These are phyloP conservation scores for Cercopithecus mona DNA, from an alignment of 2,113 vertebrate species.

Conservation along the genomic window DNA sequence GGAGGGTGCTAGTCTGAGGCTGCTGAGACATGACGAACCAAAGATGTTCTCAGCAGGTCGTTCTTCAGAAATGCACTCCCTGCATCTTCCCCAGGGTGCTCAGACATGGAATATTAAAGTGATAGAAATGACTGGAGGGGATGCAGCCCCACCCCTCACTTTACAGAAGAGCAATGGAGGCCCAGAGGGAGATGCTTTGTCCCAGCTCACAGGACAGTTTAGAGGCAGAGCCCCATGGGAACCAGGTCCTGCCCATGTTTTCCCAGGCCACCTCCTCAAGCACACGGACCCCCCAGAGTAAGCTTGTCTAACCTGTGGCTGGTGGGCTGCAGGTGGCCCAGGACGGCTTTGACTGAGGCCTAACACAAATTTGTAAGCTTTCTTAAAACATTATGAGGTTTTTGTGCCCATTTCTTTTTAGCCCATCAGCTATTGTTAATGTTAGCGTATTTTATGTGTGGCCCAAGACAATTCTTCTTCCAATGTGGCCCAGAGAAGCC, in stretches of 20 bases:
- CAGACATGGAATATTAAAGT: neutral
- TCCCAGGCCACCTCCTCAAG: neutral
- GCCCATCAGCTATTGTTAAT: too few relatives aligned
- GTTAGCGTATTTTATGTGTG: too few relatives aligned
- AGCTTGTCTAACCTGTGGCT: too few relatives aligned
- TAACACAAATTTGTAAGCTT: too few relatives aligned
- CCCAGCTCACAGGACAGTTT: neutral
- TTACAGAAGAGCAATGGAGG: neutral
- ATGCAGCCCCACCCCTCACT: accelerated
- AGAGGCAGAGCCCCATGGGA: too few relatives aligned
- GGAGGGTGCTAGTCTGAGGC: neutral
- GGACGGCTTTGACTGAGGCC: too few relatives aligned
- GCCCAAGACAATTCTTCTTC: too few relatives aligned
- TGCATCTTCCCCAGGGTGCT: neutral
- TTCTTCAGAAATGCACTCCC: neutral
- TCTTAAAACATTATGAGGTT: too few relatives aligned
- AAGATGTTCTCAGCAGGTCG: neutral
- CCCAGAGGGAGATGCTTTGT: neutral
- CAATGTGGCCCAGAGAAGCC: too few relatives aligned
- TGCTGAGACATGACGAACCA: neutral
- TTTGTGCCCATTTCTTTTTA: too few relatives aligned
- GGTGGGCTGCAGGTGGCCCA: too few relatives aligned
- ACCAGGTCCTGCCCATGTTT: neutral
- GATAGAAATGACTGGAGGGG: neutral
- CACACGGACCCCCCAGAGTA: neutral